A percentile compares a stretch with the other conserved stretches of the same genome.
phyloP scores from a whole-genome alignment of 2,797 vertebrate species.

The Moxostoma hubbsi region DNA sequence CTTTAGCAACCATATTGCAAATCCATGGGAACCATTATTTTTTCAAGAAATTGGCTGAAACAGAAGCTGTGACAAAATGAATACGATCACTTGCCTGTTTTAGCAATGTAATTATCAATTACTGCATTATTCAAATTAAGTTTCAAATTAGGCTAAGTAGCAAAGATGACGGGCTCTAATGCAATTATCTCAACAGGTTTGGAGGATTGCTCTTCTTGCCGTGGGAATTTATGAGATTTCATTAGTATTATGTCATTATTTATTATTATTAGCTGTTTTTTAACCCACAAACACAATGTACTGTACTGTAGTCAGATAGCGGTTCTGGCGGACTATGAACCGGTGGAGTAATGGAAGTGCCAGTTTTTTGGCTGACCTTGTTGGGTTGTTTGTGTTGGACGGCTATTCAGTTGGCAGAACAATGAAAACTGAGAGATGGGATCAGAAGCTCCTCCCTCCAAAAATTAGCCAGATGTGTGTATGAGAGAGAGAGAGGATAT shows the following conservation, averaged over 20 bases:
- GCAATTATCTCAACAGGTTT: slow-evolving; percentile 51
- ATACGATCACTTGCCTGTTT: slow-evolving; percentile 60
- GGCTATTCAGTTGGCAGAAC: slow-evolving; percentile 31
- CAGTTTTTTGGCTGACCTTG: slow-evolving; percentile 67
- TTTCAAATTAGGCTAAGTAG: slow-evolving; percentile 51
- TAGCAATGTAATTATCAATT: slow-evolving; percentile 60
- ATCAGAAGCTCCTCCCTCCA: slow-evolving; percentile 34
- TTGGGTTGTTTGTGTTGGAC: slow-evolving; percentile 61
- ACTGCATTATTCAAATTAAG: slow-evolving; percentile 61
- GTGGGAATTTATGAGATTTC: slow-evolving; percentile 29
- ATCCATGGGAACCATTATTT: neutral
- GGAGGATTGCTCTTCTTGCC: slow-evolving; percentile 15
- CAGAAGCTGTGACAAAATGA: slow-evolving; percentile 47
- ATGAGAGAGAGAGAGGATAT: neutral
- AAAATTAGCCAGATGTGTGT: slow-evolving; percentile 22
- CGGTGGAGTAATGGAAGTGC: slow-evolving; percentile 52
- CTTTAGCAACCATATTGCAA: no score
- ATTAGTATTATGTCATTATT: neutral
- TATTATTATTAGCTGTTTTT: slow-evolving; percentile 12
- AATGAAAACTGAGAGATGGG: slow-evolving; percentile 27
- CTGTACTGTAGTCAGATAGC: neutral
- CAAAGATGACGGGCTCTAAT: slow-evolving; percentile 17
- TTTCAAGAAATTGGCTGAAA: neutral
- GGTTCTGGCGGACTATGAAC: neutral
- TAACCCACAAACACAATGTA: slow-evolving; percentile 11